Conservation (phyloP, 2,113 vertebrate species). For the Hippocampus guttulatus region DNA sequence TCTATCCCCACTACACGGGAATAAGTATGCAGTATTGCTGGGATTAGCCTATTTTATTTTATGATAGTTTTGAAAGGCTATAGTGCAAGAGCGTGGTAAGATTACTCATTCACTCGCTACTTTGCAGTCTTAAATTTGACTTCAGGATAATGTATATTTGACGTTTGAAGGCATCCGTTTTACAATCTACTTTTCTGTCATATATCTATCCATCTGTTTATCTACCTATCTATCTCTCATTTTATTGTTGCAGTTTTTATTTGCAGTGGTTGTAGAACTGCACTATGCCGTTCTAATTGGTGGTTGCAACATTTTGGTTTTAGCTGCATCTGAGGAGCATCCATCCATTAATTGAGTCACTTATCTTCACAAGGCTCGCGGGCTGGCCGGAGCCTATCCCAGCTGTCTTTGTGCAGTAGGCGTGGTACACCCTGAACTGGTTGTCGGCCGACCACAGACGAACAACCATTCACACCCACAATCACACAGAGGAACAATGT, state of each 20-base stretch:
- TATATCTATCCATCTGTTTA: background rate
- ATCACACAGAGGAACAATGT: too few species aligned
- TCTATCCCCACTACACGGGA: background rate
- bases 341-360: background rate
- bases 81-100: background rate
- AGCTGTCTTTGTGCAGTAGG: too few species aligned
- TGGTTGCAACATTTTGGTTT: background rate
- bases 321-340: background rate
- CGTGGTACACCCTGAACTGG: too few species aligned
- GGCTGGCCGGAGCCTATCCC: too few species aligned
- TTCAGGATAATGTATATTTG: background rate
- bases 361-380: too few species aligned
- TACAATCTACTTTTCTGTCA: too few species aligned
- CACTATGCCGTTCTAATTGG: background rate
- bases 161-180: background rate
- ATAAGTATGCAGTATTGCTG: background rate
- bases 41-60: slow-evolving; percentile 5
- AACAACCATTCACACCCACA: too few species aligned
- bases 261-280: too few species aligned
- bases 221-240: background rate
- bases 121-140: background rate
- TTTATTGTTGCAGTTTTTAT: background rate
- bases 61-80: slow-evolving; percentile 10
- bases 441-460: too few species aligned
- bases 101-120: slow-evolving; percentile 7